These are phyloP conservation scores for Aromia moschata DNA, from an alignment of 2,888 invertebrate species.

Conservation along the genomic window DNA sequence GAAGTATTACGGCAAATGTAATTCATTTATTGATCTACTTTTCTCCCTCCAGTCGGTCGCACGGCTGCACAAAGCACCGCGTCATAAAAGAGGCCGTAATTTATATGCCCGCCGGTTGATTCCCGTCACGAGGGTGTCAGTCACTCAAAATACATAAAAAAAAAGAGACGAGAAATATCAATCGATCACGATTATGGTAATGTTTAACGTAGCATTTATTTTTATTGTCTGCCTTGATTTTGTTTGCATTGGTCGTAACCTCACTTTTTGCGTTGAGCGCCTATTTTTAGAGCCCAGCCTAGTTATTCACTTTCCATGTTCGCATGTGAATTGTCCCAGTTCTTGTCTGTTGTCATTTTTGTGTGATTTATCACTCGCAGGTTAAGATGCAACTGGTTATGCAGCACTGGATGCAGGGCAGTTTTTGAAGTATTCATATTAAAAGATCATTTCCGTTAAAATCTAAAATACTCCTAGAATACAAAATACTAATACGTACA, in stretches of 20 bases:
- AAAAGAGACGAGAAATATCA: conserved; percentile 8
- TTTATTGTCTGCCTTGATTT: conserved; percentile 15
- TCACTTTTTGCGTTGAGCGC: conserved; percentile 36
- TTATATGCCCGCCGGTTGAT: conserved; percentile 38
- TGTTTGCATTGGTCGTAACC: conserved; percentile 38
- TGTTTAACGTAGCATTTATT: conserved; percentile 16
- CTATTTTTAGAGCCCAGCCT: conserved; percentile 19
- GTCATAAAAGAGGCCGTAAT: conserved; percentile 47
- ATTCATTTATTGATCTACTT: conserved; percentile 65
- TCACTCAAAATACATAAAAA: no score
- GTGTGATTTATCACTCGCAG: no score
- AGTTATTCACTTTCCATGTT: conserved; percentile 2
- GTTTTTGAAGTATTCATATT: no score
- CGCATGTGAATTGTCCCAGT: conserved; percentile 21
- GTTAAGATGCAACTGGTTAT: no score
- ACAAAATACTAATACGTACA: no score
- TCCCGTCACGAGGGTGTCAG: conserved; percentile 24
- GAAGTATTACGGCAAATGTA: conserved; percentile 60
- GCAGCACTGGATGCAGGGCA: no score
- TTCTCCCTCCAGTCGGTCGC: conserved; percentile 51
- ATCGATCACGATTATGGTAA: conserved; percentile 27
- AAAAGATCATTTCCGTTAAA: no score
- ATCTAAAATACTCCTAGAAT: no score
- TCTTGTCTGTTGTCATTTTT: no score
- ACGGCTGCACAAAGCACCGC: conserved; percentile 47